Evolutionary conservation across 2,888 invertebrate genomes (phyloP).

Genomic region (Lepetodrilus schrolli): DNA sequence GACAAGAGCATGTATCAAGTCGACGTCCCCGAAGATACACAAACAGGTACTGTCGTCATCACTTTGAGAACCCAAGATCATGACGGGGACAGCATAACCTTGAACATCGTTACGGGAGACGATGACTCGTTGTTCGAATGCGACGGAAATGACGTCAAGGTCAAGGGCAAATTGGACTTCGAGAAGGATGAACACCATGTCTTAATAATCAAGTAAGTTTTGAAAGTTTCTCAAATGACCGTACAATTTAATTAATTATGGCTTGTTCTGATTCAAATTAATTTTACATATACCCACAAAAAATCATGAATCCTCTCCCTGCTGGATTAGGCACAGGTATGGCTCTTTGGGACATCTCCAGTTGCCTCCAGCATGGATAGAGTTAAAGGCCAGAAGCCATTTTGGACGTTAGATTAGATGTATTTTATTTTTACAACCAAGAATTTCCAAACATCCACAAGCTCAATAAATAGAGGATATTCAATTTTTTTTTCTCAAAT

Average conservation of each 20-base stretch:
- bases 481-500: not conserved
- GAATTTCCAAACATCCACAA: too few relatives aligned
- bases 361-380: too few relatives aligned
- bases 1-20: not conserved
- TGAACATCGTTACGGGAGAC: not conserved
- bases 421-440: too few relatives aligned
- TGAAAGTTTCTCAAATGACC: too few relatives aligned
- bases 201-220: not conserved
- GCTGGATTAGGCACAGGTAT: not conserved
- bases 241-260: not conserved
- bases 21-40: not conserved
- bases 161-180: not conserved
- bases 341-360: too few relatives aligned
- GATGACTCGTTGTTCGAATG: not conserved
- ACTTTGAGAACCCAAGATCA: not conserved
- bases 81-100: not conserved
- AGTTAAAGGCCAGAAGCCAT: too few relatives aligned
- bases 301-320: not conserved
- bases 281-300: not conserved
- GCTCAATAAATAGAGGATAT: too few relatives aligned
- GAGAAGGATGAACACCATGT: not conserved
- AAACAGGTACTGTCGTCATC: not conserved
- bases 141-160: not conserved
- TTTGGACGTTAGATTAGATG: too few relatives aligned
- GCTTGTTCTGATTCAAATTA: not conserved